Evolutionary conservation across 1,140 invertebrate species (phyloP), one percentile per base, ranked within the genome.

Genomic region (Listronotus bonariensis): DNA sequence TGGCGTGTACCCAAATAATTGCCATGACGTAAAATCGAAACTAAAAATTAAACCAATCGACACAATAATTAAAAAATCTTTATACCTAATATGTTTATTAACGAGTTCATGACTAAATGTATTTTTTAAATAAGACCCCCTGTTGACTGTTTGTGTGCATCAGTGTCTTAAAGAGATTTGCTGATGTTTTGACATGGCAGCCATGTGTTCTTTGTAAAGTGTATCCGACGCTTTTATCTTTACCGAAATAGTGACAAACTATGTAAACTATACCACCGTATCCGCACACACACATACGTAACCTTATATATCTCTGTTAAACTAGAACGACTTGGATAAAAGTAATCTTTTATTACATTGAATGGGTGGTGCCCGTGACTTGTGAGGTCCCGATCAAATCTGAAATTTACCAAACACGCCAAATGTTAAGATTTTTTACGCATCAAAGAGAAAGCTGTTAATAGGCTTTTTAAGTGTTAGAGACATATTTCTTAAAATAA

Each of bases 111-210:
- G 20, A 26, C 7, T 36, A 1, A 5, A 36, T 36, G 34, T 36
- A 36, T 1, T 36, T 36, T 10, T 36, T 36, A 36, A 26, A 26
- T 36, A 36, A 36, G 49, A n/a, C 49, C 49, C 18, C 54, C 15
- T 11, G 45, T 46, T 59, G 31, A 32, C 54, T 65, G 54, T 65
- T 59, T 59, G 60, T 32, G 53, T 32, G 40, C 61, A 68, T 42
- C 43, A 45, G 46, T 56, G 62, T 55, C 56, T 57, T 48, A 52
- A 61, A 46, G 52, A 34, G 52, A 68, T 48, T 64, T 64, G 49
- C 32, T 64, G 63, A 61, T 69, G 68, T 69, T 69, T 69, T 69
- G 68, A 69, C 68, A 69, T 51, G 46, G 55, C 40, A 45, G 68
- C 68, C 68, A 69, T 69, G 60, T 69, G 68, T 69, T 69, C 64